Conservation (phyloP, 1,140 invertebrate species). For the Hylyphantes graminicola region DNA sequence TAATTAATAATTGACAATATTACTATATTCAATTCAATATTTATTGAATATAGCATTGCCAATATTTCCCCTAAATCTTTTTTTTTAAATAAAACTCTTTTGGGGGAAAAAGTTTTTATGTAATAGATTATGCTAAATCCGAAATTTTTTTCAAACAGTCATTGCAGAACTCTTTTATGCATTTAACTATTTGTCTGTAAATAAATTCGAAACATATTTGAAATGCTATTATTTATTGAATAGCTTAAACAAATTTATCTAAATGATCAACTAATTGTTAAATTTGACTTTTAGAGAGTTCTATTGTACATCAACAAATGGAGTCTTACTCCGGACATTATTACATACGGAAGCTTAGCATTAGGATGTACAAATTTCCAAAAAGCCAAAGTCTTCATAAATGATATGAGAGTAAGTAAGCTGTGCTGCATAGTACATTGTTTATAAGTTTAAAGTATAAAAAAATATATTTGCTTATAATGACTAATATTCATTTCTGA, state of each 20-base stretch:
- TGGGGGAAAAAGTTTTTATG: not conserved
- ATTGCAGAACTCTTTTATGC: not conserved
- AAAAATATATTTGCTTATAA: not conserved
- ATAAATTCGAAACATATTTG: not conserved
- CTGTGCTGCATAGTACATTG: not conserved
- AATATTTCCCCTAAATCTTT: no score
- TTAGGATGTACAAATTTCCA: constrained; percentile 76
- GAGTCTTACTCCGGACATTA: constrained; percentile 77
- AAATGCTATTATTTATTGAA: not conserved
- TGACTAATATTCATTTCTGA: not conserved
- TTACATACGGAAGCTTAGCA: constrained; percentile 88
- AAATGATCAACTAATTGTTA: not conserved
- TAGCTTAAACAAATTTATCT: not conserved
- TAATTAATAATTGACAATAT: no score
- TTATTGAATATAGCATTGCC: no score
- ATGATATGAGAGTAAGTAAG: constrained; percentile 75
- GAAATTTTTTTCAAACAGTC: not conserved
- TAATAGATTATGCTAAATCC: not conserved
- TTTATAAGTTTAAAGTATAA: not conserved
- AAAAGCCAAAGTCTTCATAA: constrained; percentile 74
- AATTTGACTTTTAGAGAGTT: constrained; percentile 71
- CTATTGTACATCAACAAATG: constrained; percentile 74
- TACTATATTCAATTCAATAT: no score
- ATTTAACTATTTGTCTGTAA: not conserved
- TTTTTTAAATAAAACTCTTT: no score